Conservation (phyloP, 2,797 vertebrate species). For the Sebastes nivosus region DNA sequence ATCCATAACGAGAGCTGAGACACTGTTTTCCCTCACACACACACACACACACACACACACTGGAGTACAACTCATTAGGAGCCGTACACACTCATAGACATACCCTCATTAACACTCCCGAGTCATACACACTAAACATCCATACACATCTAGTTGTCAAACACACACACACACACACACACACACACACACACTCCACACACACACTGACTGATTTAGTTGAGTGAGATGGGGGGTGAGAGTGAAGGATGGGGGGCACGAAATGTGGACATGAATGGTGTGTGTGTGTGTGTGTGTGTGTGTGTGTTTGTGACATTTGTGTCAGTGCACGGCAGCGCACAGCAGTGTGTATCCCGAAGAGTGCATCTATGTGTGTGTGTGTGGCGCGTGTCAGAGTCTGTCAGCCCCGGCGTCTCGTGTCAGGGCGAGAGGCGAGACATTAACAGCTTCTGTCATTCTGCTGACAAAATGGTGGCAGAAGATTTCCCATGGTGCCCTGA, state of each 20-base stretch:
- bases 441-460: constrained; percentile 99
- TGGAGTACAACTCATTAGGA: constrained; percentile 69
- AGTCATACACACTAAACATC: constrained; percentile 73
- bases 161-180: constrained; percentile 25
- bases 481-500: constrained; percentile 99
- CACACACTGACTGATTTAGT: constrained; percentile 53
- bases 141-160: constrained; percentile 67
- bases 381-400: constrained; percentile 89
- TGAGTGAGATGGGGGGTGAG: constrained; percentile 55
- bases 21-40: constrained; percentile 38
- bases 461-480: constrained; percentile 99
- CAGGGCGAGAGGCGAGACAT: constrained; percentile 99
- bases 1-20: constrained; percentile 73
- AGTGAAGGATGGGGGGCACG: constrained; percentile 64
- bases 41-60: constrained; percentile 49
- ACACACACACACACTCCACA: constrained; percentile 29
- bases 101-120: constrained; percentile 74
- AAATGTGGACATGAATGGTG: constrained; percentile 87
- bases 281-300: constrained; percentile 65
- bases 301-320: constrained; percentile 58
- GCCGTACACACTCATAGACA: constrained; percentile 69
- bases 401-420: constrained; percentile 97
- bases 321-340: constrained; percentile 16
- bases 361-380: constrained; percentile 82
- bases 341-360: constrained; percentile 57